Evolutionary conservation across 1,140 invertebrate species (phyloP).

Genomic region (Heliconius himera): DNA sequence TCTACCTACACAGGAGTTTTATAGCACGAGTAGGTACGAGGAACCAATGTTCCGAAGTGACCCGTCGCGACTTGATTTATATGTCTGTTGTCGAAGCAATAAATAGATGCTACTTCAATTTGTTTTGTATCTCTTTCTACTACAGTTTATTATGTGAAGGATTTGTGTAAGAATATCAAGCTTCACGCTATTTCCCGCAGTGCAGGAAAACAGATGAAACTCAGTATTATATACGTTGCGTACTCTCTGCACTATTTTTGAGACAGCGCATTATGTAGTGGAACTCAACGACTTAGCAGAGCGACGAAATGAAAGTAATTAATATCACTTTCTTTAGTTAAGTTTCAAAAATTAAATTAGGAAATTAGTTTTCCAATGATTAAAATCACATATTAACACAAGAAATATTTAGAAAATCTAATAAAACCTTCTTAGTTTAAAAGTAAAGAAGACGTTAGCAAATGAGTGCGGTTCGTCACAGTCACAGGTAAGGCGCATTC

Average conservation of each 20-base stretch:
- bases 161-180: neutral
- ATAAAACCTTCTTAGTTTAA: neutral
- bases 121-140: neutral
- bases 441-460: neutral
- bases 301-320: no score
- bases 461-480: neutral
- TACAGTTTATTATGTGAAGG: neutral
- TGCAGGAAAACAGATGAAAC: no score
- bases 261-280: no score
- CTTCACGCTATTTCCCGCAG: neutral
- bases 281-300: no score
- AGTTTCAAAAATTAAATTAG: no score
- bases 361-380: no score
- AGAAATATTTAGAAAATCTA: neutral
- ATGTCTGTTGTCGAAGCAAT: neutral
- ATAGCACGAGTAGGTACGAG: neutral
- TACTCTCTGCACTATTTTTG: no score
- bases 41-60: neutral
- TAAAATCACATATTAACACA: neutral
- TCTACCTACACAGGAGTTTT: no score
- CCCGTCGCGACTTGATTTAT: neutral
- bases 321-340: no score
- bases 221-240: no score
- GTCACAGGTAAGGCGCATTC: neutral
- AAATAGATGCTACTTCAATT: neutral